Percentiles rank a stretch among this genome's conserved stretches.
Evolutionary conservation across 2,888 invertebrate species (phyloP).

Genomic region (Sphaerophoria rueppellii): DNA sequence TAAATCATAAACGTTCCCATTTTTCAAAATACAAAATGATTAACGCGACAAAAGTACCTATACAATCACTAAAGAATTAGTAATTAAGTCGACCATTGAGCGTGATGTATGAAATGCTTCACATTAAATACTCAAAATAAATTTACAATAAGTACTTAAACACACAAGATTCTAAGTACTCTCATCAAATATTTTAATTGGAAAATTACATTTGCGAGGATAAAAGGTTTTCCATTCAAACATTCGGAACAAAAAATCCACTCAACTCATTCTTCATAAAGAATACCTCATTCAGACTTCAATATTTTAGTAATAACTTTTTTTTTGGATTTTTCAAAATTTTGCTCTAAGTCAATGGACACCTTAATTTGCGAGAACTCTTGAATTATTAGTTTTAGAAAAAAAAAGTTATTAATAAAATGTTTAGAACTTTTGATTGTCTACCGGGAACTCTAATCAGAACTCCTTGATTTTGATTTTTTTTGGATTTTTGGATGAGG

Average conservation of each 20-base stretch:
- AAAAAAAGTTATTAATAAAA: no score
- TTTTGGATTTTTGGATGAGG: no score
- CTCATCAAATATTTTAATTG: slow-evolving; percentile 63
- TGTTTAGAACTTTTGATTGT: no score
- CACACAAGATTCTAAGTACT: slow-evolving; percentile 45
- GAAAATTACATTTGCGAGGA: slow-evolving; percentile 64
- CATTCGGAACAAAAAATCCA: slow-evolving; percentile 41
- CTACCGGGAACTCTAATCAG: no score
- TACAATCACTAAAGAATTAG: neutral
- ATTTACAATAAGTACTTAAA: slow-evolving; percentile 55
- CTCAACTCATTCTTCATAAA: slow-evolving; percentile 38
- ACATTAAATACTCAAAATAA: slow-evolving; percentile 55
- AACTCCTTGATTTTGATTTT: no score
- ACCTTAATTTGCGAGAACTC: no score
- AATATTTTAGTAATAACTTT: no score
- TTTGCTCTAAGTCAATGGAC: no score
- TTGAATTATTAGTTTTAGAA: no score
- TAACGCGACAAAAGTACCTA: neutral
- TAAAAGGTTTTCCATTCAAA: slow-evolving; percentile 41
- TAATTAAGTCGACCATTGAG: neutral
- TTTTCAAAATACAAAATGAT: slow-evolving; percentile 29
- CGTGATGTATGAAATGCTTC: slow-evolving; percentile 29
- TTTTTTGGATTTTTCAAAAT: no score
- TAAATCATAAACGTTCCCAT: slow-evolving; percentile 14
- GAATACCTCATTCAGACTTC: slow-evolving; percentile 13